Conservation (phyloP, 2,113 vertebrate genomes). For the Sylvilagus bachmani region DNA sequence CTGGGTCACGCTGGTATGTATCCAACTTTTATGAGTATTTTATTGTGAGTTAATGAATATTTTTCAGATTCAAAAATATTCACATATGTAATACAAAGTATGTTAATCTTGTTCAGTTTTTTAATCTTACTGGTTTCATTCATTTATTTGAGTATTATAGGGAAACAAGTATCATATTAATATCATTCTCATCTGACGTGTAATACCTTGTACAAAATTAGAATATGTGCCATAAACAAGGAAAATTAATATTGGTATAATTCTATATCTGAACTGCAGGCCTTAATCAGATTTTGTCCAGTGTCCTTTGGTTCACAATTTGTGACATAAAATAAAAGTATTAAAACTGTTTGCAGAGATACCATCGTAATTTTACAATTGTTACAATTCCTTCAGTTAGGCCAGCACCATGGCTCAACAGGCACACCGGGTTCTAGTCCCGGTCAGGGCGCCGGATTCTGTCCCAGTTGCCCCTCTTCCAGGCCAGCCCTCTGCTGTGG, state of each 20-base stretch:
- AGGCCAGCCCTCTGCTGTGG: too few relatives aligned
- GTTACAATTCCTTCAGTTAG: neutral
- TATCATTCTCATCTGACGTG: neutral
- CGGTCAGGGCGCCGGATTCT: too few relatives aligned
- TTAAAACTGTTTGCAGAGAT: neutral
- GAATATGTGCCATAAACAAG: neutral
- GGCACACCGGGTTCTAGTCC: too few relatives aligned
- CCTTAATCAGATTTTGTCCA: neutral
- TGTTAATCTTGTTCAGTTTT: neutral
- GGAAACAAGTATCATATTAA: neutral
- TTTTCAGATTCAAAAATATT: neutral
- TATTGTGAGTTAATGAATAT: neutral
- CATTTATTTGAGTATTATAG: neutral
- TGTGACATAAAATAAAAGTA: neutral
- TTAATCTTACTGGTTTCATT: neutral
- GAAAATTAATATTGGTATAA: neutral
- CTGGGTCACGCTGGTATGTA: neutral
- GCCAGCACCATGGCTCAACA: too few relatives aligned
- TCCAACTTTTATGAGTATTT: neutral
- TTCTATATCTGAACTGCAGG: neutral
- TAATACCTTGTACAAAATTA: neutral
- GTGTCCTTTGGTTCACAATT: neutral
- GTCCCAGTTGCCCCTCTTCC: too few relatives aligned
- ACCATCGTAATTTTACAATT: neutral
- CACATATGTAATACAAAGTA: neutral